Evolutionary conservation across 2,888 invertebrate species (phyloP).

Genomic region (Antheraea assamensis): DNA sequence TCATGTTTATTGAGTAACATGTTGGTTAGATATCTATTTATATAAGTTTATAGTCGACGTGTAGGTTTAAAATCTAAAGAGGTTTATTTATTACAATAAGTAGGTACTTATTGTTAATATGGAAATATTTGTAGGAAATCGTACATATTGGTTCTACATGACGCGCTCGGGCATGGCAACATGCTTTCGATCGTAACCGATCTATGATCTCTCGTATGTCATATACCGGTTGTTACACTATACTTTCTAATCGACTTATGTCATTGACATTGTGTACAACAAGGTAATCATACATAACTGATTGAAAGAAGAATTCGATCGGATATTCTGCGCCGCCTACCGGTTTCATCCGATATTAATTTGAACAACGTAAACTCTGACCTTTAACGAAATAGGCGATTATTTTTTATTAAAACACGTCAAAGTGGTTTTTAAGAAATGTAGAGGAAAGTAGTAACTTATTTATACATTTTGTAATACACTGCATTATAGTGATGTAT

Average conservation of each 20-base stretch:
- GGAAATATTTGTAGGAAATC: constrained; percentile 24
- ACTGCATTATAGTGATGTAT: not conserved
- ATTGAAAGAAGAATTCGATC: constrained; percentile 4
- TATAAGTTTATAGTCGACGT: not conserved
- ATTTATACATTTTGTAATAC: not conserved
- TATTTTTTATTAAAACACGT: not conserved
- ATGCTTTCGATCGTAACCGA: constrained; percentile 59
- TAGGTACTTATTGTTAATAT: not conserved
- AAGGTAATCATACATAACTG: constrained; percentile 23
- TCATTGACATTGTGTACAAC: constrained; percentile 56
- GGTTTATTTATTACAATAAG: too few relatives aligned
- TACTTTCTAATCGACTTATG: constrained; percentile 62
- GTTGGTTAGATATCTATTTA: not conserved
- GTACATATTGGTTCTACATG: not conserved
- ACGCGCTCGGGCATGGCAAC: constrained; percentile 22
- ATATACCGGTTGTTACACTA: constrained; percentile 47
- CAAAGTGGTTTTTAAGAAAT: not conserved
- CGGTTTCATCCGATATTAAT: not conserved
- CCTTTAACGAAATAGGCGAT: not conserved
- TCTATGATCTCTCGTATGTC: constrained; percentile 56
- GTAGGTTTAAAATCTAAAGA: not conserved
- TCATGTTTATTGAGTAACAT: not conserved
- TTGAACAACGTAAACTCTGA: constrained; percentile 22
- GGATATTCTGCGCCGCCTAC: constrained; percentile 1
- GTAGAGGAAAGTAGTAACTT: not conserved